Evolutionary conservation across 2,888 invertebrate species (phyloP), one percentile per base, ranked within the genome.

Genomic region (Timandra comae): DNA sequence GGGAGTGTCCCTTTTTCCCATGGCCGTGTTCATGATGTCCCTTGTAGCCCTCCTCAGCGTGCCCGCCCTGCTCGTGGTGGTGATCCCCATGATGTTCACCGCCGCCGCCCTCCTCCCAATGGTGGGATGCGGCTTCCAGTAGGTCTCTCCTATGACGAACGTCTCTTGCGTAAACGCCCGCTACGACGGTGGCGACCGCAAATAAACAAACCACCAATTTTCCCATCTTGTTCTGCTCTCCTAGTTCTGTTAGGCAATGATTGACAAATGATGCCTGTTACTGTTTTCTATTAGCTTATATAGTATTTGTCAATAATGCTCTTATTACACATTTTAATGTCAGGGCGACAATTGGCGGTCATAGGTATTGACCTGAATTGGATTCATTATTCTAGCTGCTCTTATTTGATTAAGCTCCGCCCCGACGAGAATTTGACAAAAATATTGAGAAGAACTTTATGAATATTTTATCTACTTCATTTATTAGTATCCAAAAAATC

Each of bases 41-140:
- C 47, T 91, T 90, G 79, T 92, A 91, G 3, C 90, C 91, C 45
- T 92, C 91, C 34, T 91, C 90, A 2, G 87, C 90, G 52, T 90
- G 88, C 29, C 88, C 90, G 0, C 92, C 92, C 35, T 90, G 87
- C 36, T 89, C 87, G 23, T 79, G 73, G 52, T 89, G 88, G 42
- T 91, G 88, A 35, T 89, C 88, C 1, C 87, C 87, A 46, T 91
- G 87, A 42, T 90, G 86, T 41, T 90, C 89, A 20, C 86, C 87
- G 0, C 91, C 91, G 2, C 86, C 89, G 4, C 91, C 91, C 40
- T 81, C 75, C 42, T 75, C 80, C 80, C 80, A 85, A 38, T 71
- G 67, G 25, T 73, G 41, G 10, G 80, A 81, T 1, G 87, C 89
- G 0, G 89, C 88, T 3, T 70, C 70, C 27, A 76, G 79, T 27